phyloP scores from a whole-genome alignment of 2,113 vertebrate species.

The Hippopotamus amphibius region DNA sequence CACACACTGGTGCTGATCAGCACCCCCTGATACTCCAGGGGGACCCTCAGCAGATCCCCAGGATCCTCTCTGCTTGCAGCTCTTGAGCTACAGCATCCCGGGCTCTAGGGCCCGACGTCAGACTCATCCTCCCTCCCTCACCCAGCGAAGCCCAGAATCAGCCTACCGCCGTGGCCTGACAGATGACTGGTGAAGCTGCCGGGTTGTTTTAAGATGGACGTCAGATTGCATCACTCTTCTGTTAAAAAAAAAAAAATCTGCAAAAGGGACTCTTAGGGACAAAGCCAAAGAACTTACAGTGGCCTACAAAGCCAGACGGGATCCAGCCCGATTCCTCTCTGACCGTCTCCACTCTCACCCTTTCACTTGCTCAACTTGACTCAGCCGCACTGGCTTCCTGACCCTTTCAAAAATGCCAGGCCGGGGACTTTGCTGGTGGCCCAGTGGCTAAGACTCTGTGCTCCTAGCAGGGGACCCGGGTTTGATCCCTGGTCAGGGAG shows the following conservation, averaged over 20 bases:
- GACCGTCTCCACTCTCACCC: too few species aligned
- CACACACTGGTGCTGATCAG: too few species aligned
- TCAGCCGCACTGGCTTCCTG: too few species aligned
- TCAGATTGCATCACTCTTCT: background rate
- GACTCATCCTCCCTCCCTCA: background rate
- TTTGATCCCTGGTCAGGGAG: too few species aligned
- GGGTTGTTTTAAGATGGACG: background rate
- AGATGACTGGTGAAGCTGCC: background rate
- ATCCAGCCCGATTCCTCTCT: too few species aligned
- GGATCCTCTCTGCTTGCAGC: background rate
- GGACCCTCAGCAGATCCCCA: background rate
- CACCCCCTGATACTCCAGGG: background rate
- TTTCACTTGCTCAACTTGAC: too few species aligned
- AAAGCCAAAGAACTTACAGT: background rate
- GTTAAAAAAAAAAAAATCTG: background rate
- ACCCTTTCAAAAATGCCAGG: too few species aligned
- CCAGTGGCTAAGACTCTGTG: too few species aligned
- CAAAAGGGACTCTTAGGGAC: background rate
- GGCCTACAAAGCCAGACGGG: too few species aligned
- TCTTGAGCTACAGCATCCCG: background rate
- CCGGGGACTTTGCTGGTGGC: too few species aligned
- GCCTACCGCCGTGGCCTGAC: background rate
- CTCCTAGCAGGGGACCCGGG: too few species aligned
- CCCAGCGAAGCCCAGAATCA: background rate
- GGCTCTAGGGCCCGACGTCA: background rate